Evolutionary conservation across 1,140 invertebrate genomes (phyloP), one percentile per base, ranked within the genome.

Genomic region (Agraylea sexmaculata): DNA sequence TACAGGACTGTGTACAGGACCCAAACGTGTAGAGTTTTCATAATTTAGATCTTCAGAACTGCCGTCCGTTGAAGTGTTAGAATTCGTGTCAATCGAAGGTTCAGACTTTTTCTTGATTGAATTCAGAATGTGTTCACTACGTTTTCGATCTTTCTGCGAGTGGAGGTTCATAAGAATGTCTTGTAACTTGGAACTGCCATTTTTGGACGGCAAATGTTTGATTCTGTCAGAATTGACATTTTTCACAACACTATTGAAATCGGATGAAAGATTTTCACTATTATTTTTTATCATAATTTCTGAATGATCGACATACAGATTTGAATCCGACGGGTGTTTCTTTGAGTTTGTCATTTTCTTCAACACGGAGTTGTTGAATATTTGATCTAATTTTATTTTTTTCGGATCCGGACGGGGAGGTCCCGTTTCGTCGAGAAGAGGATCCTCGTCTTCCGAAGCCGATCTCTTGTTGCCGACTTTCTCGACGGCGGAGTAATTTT

Each of bases 151-250:
- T 8, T 40, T 30, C 10, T 62, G 61, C 15, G 56, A 52, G 52
- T 64, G 60, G 40, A 66, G 55, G 51, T 59, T 61, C 18, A 59
- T 58, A 22, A 66, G 46, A 45, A 66, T 66, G 49, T 61, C 63
- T 34, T 65, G 62, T 34, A 68, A 43, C 40, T 65, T 64, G 7
- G 62, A 64, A 43, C 62, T 61, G 16, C 62, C 63, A 58, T 65
- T 66, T 45, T 68, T 66, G 15, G 62, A 57, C 49, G 59, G 37
- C 61, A 13, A 5, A 29, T 7, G 13, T 47, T 42, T 2, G 12
- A 6, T 23, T 43, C 38, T 10, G 42, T 22, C 2, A 29, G 16
- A 33, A 35, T 47, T 3, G 45, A 36, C n/a, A 22, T 30, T 20
- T 21, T 36, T 17, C 37, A 20, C n/a, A 16, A 34, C 13, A 33